Conservation (phyloP, 2,113 vertebrate species). For the Lonchura striata region DNA sequence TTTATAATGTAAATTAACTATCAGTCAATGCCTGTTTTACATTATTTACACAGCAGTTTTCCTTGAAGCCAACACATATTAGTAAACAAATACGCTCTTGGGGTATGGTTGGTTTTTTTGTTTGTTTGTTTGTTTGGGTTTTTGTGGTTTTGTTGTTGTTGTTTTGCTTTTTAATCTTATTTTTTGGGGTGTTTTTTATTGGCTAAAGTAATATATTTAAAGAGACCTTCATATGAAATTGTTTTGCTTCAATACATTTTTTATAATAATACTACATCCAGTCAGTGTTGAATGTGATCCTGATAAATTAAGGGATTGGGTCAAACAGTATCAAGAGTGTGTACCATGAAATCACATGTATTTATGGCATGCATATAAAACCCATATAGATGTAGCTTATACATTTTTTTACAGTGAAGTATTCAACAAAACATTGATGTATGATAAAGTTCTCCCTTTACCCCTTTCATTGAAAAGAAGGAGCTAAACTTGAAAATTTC, state of each 20-base stretch:
- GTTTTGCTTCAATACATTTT: not conserved
- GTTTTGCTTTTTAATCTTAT: not conserved
- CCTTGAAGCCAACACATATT: not conserved
- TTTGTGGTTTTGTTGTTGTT: too few relatives aligned
- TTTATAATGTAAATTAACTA: not conserved
- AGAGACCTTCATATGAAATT: not conserved
- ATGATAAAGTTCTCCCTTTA: not conserved
- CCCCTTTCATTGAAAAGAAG: not conserved
- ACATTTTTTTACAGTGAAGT: rapidly evolving
- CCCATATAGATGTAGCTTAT: not conserved
- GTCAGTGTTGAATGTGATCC: rapidly evolving
- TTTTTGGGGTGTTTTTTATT: not conserved
- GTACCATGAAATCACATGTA: not conserved
- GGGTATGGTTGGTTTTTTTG: not conserved
- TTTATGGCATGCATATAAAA: not conserved
- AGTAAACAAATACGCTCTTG: not conserved
- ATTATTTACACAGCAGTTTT: not conserved
- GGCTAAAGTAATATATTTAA: not conserved
- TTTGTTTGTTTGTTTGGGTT: not conserved
- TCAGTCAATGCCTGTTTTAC: not conserved
- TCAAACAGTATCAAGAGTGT: not conserved
- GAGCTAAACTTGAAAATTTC: not conserved
- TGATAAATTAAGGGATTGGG: not conserved
- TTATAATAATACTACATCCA: not conserved
- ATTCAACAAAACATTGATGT: not conserved